phyloP scores from a whole-genome alignment of 2,113 vertebrate species.

The Lathamus discolor region DNA sequence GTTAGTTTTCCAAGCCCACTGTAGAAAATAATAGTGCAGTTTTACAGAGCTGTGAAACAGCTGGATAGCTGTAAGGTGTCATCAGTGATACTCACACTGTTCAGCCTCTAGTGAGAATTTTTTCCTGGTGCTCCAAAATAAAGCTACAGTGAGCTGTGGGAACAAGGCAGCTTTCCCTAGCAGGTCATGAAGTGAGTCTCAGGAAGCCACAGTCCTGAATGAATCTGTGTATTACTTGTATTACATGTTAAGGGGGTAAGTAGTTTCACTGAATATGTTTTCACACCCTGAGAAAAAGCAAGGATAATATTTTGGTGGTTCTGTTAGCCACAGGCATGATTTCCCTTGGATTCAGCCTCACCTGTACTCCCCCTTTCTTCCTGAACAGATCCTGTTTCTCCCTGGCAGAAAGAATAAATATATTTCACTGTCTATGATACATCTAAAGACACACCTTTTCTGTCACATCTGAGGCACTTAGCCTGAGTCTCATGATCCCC shows the following conservation, averaged over 20 bases:
- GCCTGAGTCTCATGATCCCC: neutral
- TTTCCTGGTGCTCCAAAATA: neutral
- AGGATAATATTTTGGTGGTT: neutral
- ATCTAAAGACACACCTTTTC: neutral
- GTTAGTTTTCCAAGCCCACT: neutral
- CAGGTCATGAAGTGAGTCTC: neutral
- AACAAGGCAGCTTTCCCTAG: neutral
- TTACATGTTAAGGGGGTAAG: neutral
- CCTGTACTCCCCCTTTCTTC: neutral
- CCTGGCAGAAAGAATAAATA: neutral
- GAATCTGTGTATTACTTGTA: neutral
- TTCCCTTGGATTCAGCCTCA: neutral
- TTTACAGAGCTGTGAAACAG: neutral
- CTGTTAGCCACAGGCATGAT: neutral
- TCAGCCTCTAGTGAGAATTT: neutral
- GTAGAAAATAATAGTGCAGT: neutral
- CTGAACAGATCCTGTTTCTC: neutral
- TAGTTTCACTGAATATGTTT: neutral
- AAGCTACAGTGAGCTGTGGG: neutral
- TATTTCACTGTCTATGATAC: neutral
- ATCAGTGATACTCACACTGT: neutral
- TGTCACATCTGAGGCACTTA: neutral
- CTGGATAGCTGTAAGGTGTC: neutral
- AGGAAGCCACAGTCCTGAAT: neutral
- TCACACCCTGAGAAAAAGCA: neutral